Conservation (phyloP, 2,888 invertebrate species). For the Lochmaea capreae region DNA sequence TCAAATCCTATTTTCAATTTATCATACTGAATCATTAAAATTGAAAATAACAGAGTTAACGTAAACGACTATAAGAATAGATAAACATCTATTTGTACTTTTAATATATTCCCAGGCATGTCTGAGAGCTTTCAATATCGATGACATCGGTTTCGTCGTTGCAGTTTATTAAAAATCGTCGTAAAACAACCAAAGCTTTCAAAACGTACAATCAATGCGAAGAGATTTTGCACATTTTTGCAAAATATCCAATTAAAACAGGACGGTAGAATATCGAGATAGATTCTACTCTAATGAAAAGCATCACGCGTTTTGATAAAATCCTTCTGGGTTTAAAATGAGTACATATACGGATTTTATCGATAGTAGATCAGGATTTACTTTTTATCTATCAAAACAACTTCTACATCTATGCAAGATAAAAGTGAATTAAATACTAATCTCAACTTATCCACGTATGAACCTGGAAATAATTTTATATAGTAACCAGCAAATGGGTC, state of each 20-base stretch:
- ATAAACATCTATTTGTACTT: neutral
- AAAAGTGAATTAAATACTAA: too few relatives aligned
- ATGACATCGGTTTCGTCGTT: neutral
- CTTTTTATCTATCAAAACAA: too few relatives aligned
- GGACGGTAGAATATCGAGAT: neutral
- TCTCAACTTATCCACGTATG: too few relatives aligned
- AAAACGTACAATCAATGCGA: neutral
- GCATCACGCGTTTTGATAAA: neutral
- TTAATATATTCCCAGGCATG: neutral
- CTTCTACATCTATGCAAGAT: too few relatives aligned
- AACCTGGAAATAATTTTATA: too few relatives aligned
- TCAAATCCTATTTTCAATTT: too few relatives aligned
- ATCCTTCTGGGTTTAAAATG: neutral
- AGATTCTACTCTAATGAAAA: neutral
- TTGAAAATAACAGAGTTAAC: neutral
- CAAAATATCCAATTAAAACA: neutral
- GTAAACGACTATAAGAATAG: neutral
- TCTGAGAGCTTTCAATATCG: neutral
- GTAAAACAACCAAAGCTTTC: neutral
- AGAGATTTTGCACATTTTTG: neutral
- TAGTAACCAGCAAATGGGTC: too few relatives aligned
- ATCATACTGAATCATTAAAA: too few relatives aligned
- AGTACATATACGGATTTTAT: too few relatives aligned
- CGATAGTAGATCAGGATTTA: too few relatives aligned
- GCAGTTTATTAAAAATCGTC: neutral